Percentiles rank a stretch among this genome's conserved stretches.
Conservation (phyloP, 2,888 invertebrate species). For the Campopleginae sp. region DNA sequence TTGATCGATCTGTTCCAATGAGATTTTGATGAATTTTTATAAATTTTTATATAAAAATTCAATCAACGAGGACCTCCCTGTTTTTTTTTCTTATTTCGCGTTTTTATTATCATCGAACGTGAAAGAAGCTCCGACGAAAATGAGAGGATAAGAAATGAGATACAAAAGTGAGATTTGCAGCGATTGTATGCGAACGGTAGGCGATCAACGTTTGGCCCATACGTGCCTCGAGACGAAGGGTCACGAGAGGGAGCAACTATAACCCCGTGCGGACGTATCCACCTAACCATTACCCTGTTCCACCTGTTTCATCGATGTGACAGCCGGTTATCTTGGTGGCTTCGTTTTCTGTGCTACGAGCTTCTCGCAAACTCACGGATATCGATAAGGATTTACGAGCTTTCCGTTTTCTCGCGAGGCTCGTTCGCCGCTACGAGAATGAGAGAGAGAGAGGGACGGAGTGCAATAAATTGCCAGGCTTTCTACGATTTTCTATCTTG, state of each 20-base stretch:
- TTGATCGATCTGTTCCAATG: neutral
- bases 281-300: conserved; percentile 53
- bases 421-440: conserved; percentile 23
- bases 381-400: conserved; percentile 58
- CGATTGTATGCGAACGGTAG: conserved; percentile 12
- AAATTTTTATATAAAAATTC: neutral
- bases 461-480: conserved; percentile 4
- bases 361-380: conserved; percentile 37
- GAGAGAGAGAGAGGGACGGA: neutral
- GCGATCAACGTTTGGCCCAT: conserved; percentile 2
- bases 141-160: neutral
- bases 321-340: conserved; percentile 31
- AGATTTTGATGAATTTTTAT: neutral
- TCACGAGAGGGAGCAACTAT: neutral
- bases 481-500: conserved; percentile 8
- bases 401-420: conserved; percentile 44
- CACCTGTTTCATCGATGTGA: conserved; percentile 51
- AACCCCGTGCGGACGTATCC: conserved; percentile 34
- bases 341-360: conserved; percentile 24
- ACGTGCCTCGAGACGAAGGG: neutral
- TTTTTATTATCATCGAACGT: neutral
- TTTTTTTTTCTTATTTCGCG: neutral
- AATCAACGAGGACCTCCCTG: neutral
- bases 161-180: conserved; percentile 19
- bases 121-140: neutral